Evolutionary conservation across 2,113 vertebrate species (phyloP).

Genomic region (Dolichallabes microphthalmus): DNA sequence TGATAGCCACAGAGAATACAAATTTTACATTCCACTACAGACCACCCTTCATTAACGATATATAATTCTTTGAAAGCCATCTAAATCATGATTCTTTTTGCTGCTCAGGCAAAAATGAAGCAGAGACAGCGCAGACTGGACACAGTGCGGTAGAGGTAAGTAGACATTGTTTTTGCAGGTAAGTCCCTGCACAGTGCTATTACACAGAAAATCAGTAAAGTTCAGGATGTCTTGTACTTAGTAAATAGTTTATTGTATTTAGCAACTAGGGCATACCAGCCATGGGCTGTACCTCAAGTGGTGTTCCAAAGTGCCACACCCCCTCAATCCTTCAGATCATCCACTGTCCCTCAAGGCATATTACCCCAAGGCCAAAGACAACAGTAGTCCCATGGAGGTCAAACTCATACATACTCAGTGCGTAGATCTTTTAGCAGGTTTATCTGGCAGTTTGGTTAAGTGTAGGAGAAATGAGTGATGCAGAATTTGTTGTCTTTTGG

Average conservation of each 20-base stretch:
- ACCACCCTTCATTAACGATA: background rate
- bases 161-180: constrained; percentile 72
- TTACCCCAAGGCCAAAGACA: background rate
- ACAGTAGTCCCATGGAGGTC: constrained; percentile 32
- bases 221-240: constrained; percentile 2
- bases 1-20: background rate
- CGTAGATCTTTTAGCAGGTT: background rate
- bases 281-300: background rate
- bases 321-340: constrained; percentile 15
- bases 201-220: constrained; percentile 19
- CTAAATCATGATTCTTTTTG: constrained; percentile 15
- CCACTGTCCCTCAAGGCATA: constrained; percentile 23
- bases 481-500: background rate
- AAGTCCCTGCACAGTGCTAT: constrained; percentile 60
- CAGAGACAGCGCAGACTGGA: constrained; percentile 76
- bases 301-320: constrained; percentile 16
- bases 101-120: constrained; percentile 83
- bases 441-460: background rate
- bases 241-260: constrained; percentile 3
- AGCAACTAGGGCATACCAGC: background rate
- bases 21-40: background rate
- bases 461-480: background rate
- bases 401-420: constrained; percentile 11
- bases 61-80: background rate
- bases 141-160: constrained; percentile 95